Percentiles rank a stretch among this genome's conserved stretches.
These are phyloP conservation scores for Ruditapes philippinarum DNA, from an alignment of 1,140 invertebrate genomes.

Conservation along the genomic window DNA sequence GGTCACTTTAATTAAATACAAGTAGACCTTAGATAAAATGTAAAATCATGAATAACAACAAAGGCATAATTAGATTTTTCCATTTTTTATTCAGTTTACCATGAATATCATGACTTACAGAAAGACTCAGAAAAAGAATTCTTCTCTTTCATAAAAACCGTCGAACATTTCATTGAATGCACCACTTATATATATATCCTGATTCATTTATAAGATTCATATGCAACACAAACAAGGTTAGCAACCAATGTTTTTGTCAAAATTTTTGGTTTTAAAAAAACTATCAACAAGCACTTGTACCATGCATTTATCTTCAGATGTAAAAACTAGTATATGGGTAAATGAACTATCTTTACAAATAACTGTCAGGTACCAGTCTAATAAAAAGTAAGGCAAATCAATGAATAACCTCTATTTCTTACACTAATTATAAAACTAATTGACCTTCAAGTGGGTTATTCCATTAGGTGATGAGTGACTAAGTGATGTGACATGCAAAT, in stretches of 20 bases:
- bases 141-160: not conserved
- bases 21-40: too few relatives aligned
- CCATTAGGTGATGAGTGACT: too few relatives aligned
- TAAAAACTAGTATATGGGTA: not conserved
- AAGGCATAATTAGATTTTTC: not conserved
- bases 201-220: not conserved
- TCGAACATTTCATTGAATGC: conserved; percentile 15
- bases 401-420: too few relatives aligned
- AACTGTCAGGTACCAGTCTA: not conserved
- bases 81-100: conserved; percentile 22
- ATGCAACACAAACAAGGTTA: not conserved
- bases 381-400: not conserved
- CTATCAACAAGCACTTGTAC: not conserved
- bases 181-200: not conserved
- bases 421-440: too few relatives aligned
- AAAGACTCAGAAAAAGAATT: conserved; percentile 21
- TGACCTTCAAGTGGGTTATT: too few relatives aligned
- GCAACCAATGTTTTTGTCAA: conserved; percentile 4
- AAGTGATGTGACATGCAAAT: too few relatives aligned
- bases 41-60: not conserved
- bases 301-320: not conserved
- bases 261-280: not conserved
- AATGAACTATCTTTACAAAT: not conserved
- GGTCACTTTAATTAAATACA: too few relatives aligned
- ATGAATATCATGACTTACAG: conserved; percentile 35